Evolutionary conservation across 2,113 vertebrate species (phyloP).

Genomic region (Lepisosteus oculatus): DNA sequence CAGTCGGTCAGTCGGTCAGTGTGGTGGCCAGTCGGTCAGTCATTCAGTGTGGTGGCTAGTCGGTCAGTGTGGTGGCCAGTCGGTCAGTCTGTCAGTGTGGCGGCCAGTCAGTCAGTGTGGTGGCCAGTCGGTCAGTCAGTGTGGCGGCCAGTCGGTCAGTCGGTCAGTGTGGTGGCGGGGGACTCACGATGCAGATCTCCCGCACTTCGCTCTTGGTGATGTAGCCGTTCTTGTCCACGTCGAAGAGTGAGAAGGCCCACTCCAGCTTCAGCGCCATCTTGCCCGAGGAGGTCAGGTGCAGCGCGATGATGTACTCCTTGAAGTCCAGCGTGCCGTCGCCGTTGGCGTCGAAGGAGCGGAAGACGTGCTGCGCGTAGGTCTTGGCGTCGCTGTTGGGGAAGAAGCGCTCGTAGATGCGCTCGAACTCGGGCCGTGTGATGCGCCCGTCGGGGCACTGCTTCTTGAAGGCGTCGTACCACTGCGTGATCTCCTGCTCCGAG

Average conservation of each 20-base stretch:
- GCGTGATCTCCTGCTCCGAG: constrained; percentile 72
- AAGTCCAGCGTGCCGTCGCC: constrained; percentile 88
- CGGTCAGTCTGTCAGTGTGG: too few species aligned
- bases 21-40: too few species aligned
- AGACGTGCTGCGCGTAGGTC: constrained; percentile 85
- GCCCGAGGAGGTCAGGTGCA: constrained; percentile 84
- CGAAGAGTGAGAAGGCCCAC: constrained; percentile 92
- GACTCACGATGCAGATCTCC: constrained; percentile 82
- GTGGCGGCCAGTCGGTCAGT: too few species aligned
- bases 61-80: too few species aligned
- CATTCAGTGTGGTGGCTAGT: too few species aligned
- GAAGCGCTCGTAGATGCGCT: constrained; percentile 86
- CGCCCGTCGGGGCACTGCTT: constrained; percentile 82
- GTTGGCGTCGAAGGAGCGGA: constrained; percentile 91
- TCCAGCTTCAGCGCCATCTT: constrained; percentile 82
- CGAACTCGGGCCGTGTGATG: constrained; percentile 77
- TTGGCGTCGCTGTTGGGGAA: constrained; percentile 85
- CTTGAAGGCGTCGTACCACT: constrained; percentile 88
- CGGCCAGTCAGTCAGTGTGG: too few species aligned
- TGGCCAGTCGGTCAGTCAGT: too few species aligned
- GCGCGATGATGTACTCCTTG: constrained; percentile 89
- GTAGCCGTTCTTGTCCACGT: constrained; percentile 87
- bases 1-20: too few species aligned
- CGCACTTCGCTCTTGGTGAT: constrained; percentile 85
- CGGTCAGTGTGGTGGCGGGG: too few species aligned